Conservation (phyloP, 2,113 vertebrate genomes). For the Speoplatyrhinus poulsoni region DNA sequence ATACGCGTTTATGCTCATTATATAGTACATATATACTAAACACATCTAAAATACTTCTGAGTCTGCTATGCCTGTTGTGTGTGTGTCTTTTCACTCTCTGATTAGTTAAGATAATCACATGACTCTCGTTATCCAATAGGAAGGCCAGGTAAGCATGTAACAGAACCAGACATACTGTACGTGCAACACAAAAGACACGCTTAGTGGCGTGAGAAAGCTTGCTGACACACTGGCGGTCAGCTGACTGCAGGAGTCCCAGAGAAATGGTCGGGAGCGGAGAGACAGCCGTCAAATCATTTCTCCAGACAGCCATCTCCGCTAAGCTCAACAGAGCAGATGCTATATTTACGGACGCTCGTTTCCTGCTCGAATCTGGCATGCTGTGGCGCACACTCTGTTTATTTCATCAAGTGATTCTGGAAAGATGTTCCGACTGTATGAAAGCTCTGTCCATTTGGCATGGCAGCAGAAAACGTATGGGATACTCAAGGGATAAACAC, state of each 20-base stretch:
- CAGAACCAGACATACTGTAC: neutral
- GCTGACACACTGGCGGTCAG: constrained; percentile 36
- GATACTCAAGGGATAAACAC: too few relatives aligned
- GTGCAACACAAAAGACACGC: constrained; percentile 1
- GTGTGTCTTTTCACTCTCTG: too few relatives aligned
- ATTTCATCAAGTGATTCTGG: constrained; percentile 44
- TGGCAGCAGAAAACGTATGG: neutral
- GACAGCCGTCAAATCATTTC: constrained; percentile 27
- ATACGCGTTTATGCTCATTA: too few relatives aligned
- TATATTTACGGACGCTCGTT: constrained; percentile 42
- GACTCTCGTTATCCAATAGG: neutral
- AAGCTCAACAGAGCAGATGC: constrained; percentile 43
- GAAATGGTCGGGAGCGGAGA: constrained; percentile 6
- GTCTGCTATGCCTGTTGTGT: too few relatives aligned
- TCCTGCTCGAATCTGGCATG: constrained; percentile 1
- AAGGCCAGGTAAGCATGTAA: neutral
- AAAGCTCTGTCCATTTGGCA: constrained; percentile 4
- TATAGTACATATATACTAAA: too few relatives aligned
- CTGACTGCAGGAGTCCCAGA: constrained; percentile 10
- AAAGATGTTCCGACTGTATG: constrained; percentile 8
- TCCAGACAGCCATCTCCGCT: constrained; percentile 39
- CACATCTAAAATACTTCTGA: too few relatives aligned
- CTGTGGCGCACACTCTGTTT: constrained; percentile 35
- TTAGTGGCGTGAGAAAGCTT: constrained; percentile 15
- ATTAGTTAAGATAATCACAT: neutral